Evolutionary conservation across 2,113 vertebrate genomes (phyloP).

Genomic region (Neogale vison): DNA sequence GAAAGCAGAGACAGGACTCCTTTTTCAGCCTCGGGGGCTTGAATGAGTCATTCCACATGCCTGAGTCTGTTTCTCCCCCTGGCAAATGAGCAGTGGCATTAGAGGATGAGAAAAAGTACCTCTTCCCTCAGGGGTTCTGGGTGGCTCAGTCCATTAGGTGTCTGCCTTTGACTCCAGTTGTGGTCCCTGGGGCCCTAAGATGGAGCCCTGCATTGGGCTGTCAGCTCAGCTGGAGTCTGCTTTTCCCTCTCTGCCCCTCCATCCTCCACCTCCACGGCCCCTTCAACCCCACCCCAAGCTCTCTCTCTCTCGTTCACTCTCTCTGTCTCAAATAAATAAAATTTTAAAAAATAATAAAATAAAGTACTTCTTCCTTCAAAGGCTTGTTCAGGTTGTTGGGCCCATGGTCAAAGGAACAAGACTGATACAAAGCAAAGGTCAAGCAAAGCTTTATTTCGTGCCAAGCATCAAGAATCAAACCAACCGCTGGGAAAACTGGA

Average conservation of each 20-base stretch:
- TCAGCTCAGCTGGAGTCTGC: neutral
- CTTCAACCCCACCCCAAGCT: too few relatives aligned
- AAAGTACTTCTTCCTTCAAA: neutral
- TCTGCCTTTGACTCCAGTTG: neutral
- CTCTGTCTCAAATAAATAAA: neutral
- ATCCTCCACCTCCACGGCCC: neutral
- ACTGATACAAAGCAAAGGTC: too few relatives aligned
- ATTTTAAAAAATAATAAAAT: too few relatives aligned
- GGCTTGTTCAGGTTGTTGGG: neutral
- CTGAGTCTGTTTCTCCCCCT: neutral
- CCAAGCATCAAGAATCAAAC: too few relatives aligned
- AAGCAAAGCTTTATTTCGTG: too few relatives aligned
- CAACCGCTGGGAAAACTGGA: too few relatives aligned
- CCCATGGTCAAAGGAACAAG: too few relatives aligned
- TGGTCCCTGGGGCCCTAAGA: neutral
- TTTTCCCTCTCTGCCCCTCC: neutral
- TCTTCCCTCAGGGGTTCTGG: neutral
- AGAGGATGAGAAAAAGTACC: neutral
- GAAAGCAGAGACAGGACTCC: neutral
- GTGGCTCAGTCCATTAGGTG: neutral
- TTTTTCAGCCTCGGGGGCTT: neutral
- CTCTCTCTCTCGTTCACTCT: too few relatives aligned
- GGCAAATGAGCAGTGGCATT: neutral
- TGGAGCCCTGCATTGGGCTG: neutral
- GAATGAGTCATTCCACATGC: neutral